These are phyloP conservation scores for Drosophila repletoides DNA, from an alignment of 1,140 invertebrate species.

Conservation along the genomic window DNA sequence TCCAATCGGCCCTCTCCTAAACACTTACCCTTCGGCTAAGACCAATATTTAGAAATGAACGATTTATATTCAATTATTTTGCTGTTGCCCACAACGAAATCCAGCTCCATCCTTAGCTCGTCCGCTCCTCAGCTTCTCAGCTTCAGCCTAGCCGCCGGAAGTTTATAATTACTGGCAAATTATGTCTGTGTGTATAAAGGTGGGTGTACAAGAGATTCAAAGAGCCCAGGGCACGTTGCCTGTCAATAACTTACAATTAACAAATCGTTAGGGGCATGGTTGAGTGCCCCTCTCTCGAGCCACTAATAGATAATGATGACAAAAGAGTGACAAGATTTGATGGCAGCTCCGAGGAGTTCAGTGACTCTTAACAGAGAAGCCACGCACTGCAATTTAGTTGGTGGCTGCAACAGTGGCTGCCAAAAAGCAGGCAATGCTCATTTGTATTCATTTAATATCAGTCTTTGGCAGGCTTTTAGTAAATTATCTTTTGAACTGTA, in stretches of 20 bases:
- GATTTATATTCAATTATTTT: conserved; percentile 67
- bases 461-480: background rate
- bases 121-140: too few species aligned
- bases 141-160: conserved; percentile 36
- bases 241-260: conserved; percentile 72
- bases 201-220: conserved; percentile 25
- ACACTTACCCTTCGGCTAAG: background rate
- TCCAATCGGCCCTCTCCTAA: background rate
- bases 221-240: conserved; percentile 39
- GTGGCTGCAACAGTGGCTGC: conserved; percentile 17
- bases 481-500: background rate
- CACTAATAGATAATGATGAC: conserved; percentile 67
- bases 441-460: conserved; percentile 36
- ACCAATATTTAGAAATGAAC: conserved; percentile 41
- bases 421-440: conserved; percentile 26
- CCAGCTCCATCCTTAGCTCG: background rate
- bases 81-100: too few species aligned
- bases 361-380: conserved; percentile 14
- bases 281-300: background rate
- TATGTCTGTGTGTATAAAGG: conserved; percentile 23
- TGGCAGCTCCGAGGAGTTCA: conserved; percentile 33
- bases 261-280: conserved; percentile 3
- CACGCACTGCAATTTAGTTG: background rate
- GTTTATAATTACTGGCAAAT: conserved; percentile 45
- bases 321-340: conserved; percentile 39